Evolutionary conservation across 2,113 vertebrate genomes (phyloP).

Genomic region (Anser cygnoides): DNA sequence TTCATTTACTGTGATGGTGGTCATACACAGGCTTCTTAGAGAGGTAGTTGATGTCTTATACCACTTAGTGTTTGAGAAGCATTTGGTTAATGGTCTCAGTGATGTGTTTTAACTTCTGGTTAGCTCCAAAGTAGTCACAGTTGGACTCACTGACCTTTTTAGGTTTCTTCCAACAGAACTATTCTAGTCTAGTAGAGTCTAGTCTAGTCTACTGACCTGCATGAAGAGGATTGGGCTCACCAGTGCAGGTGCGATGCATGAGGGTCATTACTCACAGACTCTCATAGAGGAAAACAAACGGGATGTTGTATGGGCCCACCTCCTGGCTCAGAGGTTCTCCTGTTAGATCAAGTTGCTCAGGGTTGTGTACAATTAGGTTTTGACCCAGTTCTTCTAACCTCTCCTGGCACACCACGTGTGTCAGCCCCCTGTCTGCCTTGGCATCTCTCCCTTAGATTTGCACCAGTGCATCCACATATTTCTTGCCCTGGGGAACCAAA

Average conservation of each 20-base stretch:
- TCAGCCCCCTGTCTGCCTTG: background rate
- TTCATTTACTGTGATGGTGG: too few species aligned
- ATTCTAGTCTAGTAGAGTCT: too few species aligned
- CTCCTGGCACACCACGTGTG: background rate
- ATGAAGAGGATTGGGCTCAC: fast-evolving
- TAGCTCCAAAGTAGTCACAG: too few species aligned
- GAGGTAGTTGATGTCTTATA: too few species aligned
- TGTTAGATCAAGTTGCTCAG: background rate
- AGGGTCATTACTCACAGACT: fast-evolving
- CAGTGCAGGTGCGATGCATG: background rate
- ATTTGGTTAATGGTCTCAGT: too few species aligned
- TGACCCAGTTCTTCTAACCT: background rate
- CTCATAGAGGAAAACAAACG: fast-evolving
- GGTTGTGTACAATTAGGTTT: background rate
- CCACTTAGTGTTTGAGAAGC: too few species aligned
- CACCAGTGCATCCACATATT: background rate
- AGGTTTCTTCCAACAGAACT: too few species aligned
- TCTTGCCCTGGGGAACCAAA: background rate
- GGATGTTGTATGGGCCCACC: too few species aligned
- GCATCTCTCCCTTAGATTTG: background rate
- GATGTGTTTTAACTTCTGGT: too few species aligned
- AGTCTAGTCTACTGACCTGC: background rate
- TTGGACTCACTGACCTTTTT: too few species aligned
- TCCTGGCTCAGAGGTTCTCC: background rate
- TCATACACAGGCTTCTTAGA: too few species aligned